These are phyloP conservation scores for Fulmarus glacialis DNA, from an alignment of 2,113 vertebrate genomes.

Conservation along the genomic window DNA sequence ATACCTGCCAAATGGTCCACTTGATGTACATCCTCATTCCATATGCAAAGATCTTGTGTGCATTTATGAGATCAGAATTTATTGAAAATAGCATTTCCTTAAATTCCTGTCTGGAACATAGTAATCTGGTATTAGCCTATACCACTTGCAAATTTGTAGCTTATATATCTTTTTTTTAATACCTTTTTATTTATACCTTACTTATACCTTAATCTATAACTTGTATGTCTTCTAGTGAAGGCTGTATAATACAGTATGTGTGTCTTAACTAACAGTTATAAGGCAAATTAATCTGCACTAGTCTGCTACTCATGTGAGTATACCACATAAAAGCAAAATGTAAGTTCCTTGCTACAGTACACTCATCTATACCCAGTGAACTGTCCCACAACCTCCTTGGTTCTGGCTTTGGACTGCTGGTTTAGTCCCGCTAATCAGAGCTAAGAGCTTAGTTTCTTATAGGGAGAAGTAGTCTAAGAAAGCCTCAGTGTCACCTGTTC, in stretches of 20 bases:
- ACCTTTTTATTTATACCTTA: not conserved
- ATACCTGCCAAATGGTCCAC: not conserved
- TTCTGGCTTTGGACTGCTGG: not conserved
- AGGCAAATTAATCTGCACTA: not conserved
- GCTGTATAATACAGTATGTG: accelerated
- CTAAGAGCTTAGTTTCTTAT: not conserved
- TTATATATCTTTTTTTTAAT: not conserved
- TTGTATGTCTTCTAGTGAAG: not conserved
- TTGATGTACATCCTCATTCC: not conserved
- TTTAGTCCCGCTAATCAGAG: not conserved
- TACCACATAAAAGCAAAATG: not conserved
- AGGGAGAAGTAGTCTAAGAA: not conserved
- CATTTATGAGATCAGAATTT: not conserved
- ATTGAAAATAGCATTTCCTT: not conserved
- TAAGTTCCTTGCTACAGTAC: not conserved
- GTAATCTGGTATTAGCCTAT: not conserved
- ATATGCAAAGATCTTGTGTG: not conserved
- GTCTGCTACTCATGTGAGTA: not conserved
- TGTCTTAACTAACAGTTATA: not conserved
- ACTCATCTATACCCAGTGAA: not conserved
- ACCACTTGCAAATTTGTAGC: not conserved
- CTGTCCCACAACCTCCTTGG: not conserved
- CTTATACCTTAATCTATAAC: not conserved
- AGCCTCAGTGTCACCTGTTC: not conserved
- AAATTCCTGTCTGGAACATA: not conserved